These are phyloP conservation scores for Lomographa bimaculata DNA, from an alignment of 2,888 invertebrate species.

Conservation along the genomic window DNA sequence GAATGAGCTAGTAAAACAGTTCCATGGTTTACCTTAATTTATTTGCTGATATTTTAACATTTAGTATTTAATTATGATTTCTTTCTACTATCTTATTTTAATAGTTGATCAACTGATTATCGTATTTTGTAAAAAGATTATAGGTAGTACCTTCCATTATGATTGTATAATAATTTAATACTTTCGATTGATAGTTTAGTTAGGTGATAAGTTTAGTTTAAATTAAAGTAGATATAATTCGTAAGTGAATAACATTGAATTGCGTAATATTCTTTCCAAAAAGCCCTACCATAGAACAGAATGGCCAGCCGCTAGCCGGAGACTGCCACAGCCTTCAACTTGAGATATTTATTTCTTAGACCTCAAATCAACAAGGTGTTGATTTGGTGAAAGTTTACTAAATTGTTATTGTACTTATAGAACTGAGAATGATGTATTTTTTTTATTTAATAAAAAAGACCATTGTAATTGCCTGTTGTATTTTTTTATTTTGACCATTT, in stretches of 20 bases:
- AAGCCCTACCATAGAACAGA: conserved; percentile 27
- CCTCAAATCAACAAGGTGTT: conserved; percentile 76
- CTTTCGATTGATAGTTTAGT: conserved; percentile 62
- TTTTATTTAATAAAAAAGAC: conserved; percentile 79
- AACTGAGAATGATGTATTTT: conserved; percentile 79
- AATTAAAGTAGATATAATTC: conserved; percentile 59
- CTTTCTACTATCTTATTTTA: conserved; percentile 56
- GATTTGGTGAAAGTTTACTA: conserved; percentile 79
- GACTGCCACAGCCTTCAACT: no score
- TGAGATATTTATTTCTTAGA: conserved; percentile 66
- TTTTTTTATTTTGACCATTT: conserved; percentile 11
- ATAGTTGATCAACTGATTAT: conserved; percentile 52
- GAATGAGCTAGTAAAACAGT: conserved; percentile 34
- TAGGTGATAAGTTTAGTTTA: conserved; percentile 59
- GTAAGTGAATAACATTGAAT: conserved; percentile 55
- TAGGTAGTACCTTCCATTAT: conserved; percentile 65
- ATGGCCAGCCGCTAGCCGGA: conserved; percentile 20
- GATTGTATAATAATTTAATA: conserved; percentile 70
- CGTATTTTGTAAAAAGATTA: conserved; percentile 58
- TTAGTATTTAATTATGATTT: conserved; percentile 39
- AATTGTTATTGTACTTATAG: conserved; percentile 82
- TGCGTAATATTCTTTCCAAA: conserved; percentile 40
- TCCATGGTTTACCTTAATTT: conserved; percentile 41
- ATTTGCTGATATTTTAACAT: conserved; percentile 44
- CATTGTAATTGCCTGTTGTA: conserved; percentile 57